phyloP scores from a whole-genome alignment of 1,140 invertebrate species.

The Bombus confusus region DNA sequence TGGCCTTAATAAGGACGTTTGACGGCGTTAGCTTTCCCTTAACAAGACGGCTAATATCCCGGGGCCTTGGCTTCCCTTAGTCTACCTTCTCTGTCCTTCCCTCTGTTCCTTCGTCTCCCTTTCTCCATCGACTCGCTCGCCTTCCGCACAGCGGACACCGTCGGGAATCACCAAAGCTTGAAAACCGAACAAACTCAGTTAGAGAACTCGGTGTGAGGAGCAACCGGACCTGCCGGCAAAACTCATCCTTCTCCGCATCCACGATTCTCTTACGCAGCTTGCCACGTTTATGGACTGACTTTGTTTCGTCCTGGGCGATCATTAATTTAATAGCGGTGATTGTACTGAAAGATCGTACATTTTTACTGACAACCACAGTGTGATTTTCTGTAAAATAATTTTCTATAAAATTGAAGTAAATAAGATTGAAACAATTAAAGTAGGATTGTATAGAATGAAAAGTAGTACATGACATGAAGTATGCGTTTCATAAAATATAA shows the following conservation, averaged over 20 bases:
- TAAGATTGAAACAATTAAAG: neutral
- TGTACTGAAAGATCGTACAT: too few relatives aligned
- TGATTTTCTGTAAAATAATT: neutral
- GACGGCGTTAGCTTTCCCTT: conserved; percentile 67
- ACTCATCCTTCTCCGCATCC: conserved; percentile 20
- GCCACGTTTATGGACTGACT: neutral
- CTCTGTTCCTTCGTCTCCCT: conserved; percentile 6
- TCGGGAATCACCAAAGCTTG: conserved; percentile 77
- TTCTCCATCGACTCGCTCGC: conserved; percentile 15
- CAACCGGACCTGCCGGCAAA: conserved; percentile 35
- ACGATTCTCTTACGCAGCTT: conserved; percentile 15
- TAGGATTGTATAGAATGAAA: neutral
- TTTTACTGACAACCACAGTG: neutral
- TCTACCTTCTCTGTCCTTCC: conserved; percentile 22
- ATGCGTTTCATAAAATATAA: neutral
- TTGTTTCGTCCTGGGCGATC: too few relatives aligned
- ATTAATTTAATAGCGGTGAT: neutral
- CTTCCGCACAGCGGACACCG: conserved; percentile 69
- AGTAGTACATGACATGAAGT: too few relatives aligned
- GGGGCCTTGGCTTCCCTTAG: conserved; percentile 60
- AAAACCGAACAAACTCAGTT: conserved; percentile 81
- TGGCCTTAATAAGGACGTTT: conserved; percentile 74
- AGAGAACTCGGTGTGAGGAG: conserved; percentile 68
- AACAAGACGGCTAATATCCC: conserved; percentile 77
- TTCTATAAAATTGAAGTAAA: neutral